Evolutionary conservation across 2,888 invertebrate species (phyloP).

Genomic region (Rhynchonema sp.): DNA sequence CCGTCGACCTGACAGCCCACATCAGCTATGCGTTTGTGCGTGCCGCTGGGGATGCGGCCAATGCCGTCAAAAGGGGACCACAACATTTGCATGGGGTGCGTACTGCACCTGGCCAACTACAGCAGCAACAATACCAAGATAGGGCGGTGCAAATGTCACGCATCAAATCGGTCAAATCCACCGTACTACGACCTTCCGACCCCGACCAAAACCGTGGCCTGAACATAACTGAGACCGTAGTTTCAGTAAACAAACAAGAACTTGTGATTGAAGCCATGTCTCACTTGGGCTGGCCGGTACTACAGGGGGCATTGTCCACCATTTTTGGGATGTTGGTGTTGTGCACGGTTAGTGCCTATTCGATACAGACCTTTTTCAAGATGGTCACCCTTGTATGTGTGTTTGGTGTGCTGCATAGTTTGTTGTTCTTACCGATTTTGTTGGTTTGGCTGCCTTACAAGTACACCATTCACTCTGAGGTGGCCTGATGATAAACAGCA

Average conservation of each 20-base stretch:
- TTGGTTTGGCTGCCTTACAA: background rate
- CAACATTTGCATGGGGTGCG: background rate
- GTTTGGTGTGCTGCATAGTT: background rate
- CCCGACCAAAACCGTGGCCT: background rate
- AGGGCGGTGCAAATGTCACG: too few species aligned
- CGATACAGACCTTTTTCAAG: background rate
- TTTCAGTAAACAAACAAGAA: too few species aligned
- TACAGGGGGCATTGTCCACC: background rate
- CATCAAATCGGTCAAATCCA: too few species aligned
- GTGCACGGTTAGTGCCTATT: background rate
- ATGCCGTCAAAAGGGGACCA: background rate
- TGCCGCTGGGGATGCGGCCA: background rate
- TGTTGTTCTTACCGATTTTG: background rate
- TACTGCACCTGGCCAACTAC: background rate
- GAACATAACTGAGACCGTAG: too few species aligned
- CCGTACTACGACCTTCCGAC: too few species aligned
- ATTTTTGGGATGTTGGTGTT: background rate
- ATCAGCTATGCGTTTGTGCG: constrained; percentile 1
- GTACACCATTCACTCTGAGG: background rate
- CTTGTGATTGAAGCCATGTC: background rate
- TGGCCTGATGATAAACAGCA: background rate
- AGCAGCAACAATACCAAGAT: background rate
- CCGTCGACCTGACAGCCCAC: constrained; percentile 3
- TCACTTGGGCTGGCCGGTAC: background rate
- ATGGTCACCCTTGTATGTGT: background rate